Base-by-base conservation (phyloP, 1,140 invertebrate genomes). In the Brachionus angularis region DNA sequence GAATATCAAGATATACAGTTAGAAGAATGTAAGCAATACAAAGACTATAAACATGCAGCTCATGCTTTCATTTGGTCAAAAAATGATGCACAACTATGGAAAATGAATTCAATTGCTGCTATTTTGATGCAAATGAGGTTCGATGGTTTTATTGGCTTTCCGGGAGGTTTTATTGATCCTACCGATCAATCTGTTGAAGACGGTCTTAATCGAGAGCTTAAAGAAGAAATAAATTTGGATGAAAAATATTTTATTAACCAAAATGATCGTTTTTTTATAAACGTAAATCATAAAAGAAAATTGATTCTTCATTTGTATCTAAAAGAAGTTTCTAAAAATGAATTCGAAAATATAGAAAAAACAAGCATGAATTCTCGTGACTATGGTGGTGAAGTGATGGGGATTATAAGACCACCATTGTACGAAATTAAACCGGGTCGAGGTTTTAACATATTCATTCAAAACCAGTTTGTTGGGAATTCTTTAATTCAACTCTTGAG, bases 121-220 rank as follows among this genome's bases (percentile, higher is more conserved):
- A 47, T 67, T 23, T 34, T 67, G 84, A 85, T 86, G 85, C 84
- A 85, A 73, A 75, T 85, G 75, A 72, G 85, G 39, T 86, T 85
- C 80, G 85, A 86, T 79, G 85, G 85, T 3, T 77, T 80, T n/a
- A 71, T 86, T 33, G 85, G 85, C 5, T 86, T 86, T 78, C 84
- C 84, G 52, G 85, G 85, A 27, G 85, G 85, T 14, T 52, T 85
- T 3, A 77, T 86, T 8, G 82, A 85, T 67, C 62, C 74, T 3
- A 82, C 79, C 14, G 39, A 46, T 53, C 18, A 12, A 5, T 75
- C 79, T 71, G 74, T 79, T 2, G 72, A 82, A 3, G 70, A 76
- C 12, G 82, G 77, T n/a, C 67, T 85, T 12, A 84, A 84, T 58
- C 69, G 85, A 67, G 85, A 86, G 77, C 73, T 86, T 49, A 70